phyloP scores from a whole-genome alignment of 2,113 vertebrate species.

The Epinephelus cyanopodus region DNA sequence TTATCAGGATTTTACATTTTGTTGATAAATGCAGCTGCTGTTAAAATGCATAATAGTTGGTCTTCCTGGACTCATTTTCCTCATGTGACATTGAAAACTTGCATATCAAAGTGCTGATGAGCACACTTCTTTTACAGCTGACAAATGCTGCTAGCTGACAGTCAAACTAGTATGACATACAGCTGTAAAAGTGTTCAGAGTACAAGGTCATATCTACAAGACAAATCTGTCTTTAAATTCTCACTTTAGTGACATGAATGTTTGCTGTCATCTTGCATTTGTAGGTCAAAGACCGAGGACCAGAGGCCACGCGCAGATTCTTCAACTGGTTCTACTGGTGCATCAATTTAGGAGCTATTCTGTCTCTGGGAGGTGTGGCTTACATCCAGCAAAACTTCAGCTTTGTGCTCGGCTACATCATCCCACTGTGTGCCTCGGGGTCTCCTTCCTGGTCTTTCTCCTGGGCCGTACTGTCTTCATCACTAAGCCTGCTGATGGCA shows the following conservation, averaged over 20 bases:
- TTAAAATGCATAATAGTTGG: neutral
- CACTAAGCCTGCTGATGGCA: slow-evolving; percentile 94
- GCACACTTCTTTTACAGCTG: neutral
- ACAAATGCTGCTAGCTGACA: neutral
- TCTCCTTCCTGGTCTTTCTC: slow-evolving; percentile 93
- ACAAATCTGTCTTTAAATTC: neutral
- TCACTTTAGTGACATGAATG: neutral
- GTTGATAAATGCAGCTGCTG: neutral
- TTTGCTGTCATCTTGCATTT: slow-evolving; percentile 6
- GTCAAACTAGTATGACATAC: neutral
- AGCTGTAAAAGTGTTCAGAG: neutral
- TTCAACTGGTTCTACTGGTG: slow-evolving; percentile 99
- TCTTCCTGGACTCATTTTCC: neutral
- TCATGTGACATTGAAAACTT: neutral
- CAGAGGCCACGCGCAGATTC: slow-evolving; percentile 94
- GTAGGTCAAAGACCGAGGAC: slow-evolving; percentile 96
- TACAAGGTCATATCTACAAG: neutral
- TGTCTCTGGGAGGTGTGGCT: slow-evolving; percentile 93
- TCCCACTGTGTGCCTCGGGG: slow-evolving; percentile 90
- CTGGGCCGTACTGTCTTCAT: slow-evolving; percentile 92
- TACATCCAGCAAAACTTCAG: slow-evolving; percentile 95
- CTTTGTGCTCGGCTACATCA: slow-evolving; percentile 90
- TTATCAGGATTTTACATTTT: neutral
- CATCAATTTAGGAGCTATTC: slow-evolving; percentile 96
- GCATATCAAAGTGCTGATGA: neutral